phyloP scores from a whole-genome alignment of 2,888 invertebrate species.

The Scaptomyza reducta region DNA sequence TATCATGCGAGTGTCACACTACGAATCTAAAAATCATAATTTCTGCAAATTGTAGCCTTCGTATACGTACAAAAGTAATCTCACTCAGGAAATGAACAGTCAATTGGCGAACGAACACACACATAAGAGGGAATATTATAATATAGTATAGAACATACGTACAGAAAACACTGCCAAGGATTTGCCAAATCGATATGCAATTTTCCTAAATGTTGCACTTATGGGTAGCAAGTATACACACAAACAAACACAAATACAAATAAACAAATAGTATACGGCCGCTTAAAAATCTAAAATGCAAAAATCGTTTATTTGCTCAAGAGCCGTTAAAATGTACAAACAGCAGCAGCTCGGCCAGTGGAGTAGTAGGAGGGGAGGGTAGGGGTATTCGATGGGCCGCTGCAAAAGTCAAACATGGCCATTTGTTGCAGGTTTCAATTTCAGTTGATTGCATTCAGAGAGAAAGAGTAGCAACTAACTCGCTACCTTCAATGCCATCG shows the following conservation, averaged over 20 bases:
- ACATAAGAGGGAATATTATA: conserved; percentile 32
- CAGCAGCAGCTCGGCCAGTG: conserved; percentile 18
- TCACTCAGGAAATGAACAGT: conserved; percentile 60
- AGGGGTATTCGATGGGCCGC: conserved; percentile 51
- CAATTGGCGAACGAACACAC: conserved; percentile 43
- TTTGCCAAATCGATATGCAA: conserved; percentile 66
- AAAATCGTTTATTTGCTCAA: conserved; percentile 77
- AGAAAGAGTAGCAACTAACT: conserved; percentile 33
- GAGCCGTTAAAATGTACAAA: conserved; percentile 74
- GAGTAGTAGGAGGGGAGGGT: too few species aligned
- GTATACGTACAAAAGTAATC: conserved; percentile 55
- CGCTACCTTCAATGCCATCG: conserved; percentile 55
- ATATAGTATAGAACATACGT: conserved; percentile 27
- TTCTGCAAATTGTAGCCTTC: conserved; percentile 12
- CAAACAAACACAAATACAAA: conserved; percentile 4
- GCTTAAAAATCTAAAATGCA: conserved; percentile 75
- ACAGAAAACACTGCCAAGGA: conserved; percentile 25
- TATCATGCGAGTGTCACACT: conserved; percentile 2
- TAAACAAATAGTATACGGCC: conserved; percentile 30
- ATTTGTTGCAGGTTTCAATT: conserved; percentile 78
- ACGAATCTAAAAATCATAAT: conserved; percentile 26
- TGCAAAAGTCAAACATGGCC: conserved; percentile 72
- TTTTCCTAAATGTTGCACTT: conserved; percentile 63
- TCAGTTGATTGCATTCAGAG: conserved; percentile 69
- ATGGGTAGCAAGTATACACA: conserved; percentile 28